Percentiles rank a stretch among this genome's conserved stretches.
Conservation (phyloP, 2,888 invertebrate species). For the Drosophila pseudotalamancana region DNA sequence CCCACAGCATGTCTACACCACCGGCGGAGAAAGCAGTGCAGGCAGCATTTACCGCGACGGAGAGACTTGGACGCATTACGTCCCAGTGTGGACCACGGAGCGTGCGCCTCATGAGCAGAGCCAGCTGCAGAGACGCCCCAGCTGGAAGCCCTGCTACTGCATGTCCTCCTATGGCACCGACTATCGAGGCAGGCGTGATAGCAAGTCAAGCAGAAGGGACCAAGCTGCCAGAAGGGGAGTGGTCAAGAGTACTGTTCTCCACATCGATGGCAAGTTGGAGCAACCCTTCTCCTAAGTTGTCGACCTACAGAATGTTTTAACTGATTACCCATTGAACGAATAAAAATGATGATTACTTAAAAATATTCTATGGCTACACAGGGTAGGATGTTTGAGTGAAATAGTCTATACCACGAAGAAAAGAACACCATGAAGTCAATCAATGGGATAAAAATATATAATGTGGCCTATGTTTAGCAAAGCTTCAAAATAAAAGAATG, state of each 20-base stretch:
- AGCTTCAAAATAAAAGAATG: no score
- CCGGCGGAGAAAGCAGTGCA: conserved; percentile 49
- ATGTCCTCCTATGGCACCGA: conserved; percentile 67
- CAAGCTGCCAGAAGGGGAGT: conserved; percentile 2
- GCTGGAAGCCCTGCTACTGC: conserved; percentile 84
- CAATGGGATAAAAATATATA: no score
- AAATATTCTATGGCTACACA: no score
- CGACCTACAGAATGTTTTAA: not conserved
- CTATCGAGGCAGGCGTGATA: conserved; percentile 74
- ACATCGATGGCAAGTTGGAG: conserved; percentile 82
- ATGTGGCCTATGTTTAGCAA: no score
- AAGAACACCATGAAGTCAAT: no score
- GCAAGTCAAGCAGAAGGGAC: conserved; percentile 23
- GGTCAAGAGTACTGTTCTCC: conserved; percentile 54
- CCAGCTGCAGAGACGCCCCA: conserved; percentile 69
- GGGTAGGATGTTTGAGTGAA: no score
- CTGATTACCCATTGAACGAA: no score
- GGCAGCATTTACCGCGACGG: conserved; percentile 73
- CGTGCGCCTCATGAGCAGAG: conserved; percentile 75
- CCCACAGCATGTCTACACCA: conserved; percentile 75
- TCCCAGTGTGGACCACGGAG: conserved; percentile 83
- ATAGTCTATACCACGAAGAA: no score
- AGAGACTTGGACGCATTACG: conserved; percentile 83
- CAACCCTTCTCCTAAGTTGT: conserved; percentile 68
- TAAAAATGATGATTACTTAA: no score